Evolutionary conservation across 2,888 invertebrate genomes (phyloP).

Genomic region (Heliconius sara): DNA sequence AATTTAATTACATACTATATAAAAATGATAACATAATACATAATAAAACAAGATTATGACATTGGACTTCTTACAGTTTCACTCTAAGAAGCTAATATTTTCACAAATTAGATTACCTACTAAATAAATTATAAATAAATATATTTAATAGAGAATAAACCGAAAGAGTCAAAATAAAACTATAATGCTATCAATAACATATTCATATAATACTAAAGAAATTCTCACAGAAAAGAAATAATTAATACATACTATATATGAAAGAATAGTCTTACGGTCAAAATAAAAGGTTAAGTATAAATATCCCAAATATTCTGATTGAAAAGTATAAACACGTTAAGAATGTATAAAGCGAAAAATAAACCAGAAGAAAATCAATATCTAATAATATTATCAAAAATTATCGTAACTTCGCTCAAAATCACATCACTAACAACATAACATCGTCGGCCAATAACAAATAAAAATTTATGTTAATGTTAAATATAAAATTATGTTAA

Average conservation of each 20-base stretch:
- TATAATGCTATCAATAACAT: neutral
- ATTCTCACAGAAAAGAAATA: neutral
- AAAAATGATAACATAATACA: neutral
- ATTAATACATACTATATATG: too few species aligned
- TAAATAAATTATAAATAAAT: too few species aligned
- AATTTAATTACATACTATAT: neutral
- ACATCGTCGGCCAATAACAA: neutral
- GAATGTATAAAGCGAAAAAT: neutral
- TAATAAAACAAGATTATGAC: neutral
- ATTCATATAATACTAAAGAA: too few species aligned
- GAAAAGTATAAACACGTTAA: neutral
- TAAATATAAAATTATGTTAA: slow-evolving; percentile 22
- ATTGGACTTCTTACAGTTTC: neutral
- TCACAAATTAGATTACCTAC: too few species aligned
- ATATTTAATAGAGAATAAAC: neutral
- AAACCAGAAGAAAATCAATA: neutral
- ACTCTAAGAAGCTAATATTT: too few species aligned
- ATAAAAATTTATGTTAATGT: too few species aligned
- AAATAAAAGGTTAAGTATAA: neutral
- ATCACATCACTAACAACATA: neutral
- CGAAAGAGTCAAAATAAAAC: neutral
- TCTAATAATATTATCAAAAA: neutral
- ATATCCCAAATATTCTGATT: neutral
- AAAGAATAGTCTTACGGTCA: neutral
- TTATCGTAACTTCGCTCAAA: too few species aligned